Conservation (phyloP, 1,140 invertebrate species). For the Drosophila setifemur region DNA sequence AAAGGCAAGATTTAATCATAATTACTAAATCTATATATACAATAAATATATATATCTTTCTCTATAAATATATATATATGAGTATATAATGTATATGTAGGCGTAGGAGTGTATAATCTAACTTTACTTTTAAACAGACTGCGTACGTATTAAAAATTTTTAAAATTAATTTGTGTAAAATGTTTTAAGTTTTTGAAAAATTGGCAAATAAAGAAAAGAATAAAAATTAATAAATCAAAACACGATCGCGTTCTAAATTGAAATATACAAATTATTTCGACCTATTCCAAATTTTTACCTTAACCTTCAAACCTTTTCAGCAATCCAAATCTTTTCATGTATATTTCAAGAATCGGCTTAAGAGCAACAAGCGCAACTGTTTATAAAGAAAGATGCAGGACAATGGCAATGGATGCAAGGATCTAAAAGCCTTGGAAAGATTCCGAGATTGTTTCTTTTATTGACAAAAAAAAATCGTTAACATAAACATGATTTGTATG, state of each 20-base stretch:
- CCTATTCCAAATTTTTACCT: conserved; percentile 72
- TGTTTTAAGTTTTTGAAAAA: conserved; percentile 81
- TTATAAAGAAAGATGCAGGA: conserved; percentile 47
- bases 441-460: conserved; percentile 22
- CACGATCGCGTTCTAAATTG: conserved; percentile 41
- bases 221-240: conserved; percentile 80
- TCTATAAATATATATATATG: conserved; percentile 66
- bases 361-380: conserved; percentile 50
- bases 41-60: conserved; percentile 72
- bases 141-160: conserved; percentile 80
- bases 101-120: conserved; percentile 76
- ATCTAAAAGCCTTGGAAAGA: conserved; percentile 21
- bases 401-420: conserved; percentile 32
- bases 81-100: conserved; percentile 74
- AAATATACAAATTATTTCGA: conserved; percentile 50
- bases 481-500: conserved; percentile 6
- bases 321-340: conserved; percentile 33
- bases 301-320: conserved; percentile 43
- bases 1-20: conserved; percentile 81
- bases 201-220: conserved; percentile 80
- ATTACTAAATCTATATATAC: conserved; percentile 77
- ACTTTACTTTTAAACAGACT: conserved; percentile 81
- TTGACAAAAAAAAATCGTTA: neutral
- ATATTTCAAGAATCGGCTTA: conserved; percentile 67
- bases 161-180: conserved; percentile 80